Conservation (phyloP, 2,888 invertebrate genomes). For the Craniophora ligustri region DNA sequence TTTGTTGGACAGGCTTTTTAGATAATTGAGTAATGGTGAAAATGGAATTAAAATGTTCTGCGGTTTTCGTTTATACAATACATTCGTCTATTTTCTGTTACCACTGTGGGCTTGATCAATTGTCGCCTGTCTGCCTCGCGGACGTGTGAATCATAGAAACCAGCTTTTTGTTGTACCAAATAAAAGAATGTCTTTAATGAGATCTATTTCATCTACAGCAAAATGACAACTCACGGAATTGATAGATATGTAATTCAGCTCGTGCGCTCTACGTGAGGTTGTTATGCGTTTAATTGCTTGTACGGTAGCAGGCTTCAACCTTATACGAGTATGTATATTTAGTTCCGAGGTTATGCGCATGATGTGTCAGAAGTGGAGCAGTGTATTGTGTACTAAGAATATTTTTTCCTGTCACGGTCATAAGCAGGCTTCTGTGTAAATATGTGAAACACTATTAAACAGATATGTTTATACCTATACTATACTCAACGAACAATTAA, state of each 20-base stretch:
- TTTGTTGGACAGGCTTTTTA: too few relatives aligned
- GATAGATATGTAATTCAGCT: slow-evolving; percentile 58
- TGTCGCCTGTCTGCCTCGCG: slow-evolving; percentile 9
- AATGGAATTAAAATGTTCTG: neutral
- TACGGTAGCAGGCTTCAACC: slow-evolving; percentile 14
- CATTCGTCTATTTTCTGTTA: neutral
- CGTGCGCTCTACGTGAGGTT: slow-evolving; percentile 38
- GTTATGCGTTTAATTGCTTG: slow-evolving; percentile 42
- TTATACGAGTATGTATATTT: slow-evolving; percentile 9
- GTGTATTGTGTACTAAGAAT: slow-evolving; percentile 11
- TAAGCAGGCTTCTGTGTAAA: slow-evolving; percentile 27
- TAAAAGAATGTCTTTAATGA: slow-evolving; percentile 51
- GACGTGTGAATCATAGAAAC: slow-evolving; percentile 27
- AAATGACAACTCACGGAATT: slow-evolving; percentile 48
- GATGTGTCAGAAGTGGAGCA: slow-evolving; percentile 13
- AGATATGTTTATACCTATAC: slow-evolving; percentile 38
- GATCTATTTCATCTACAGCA: slow-evolving; percentile 55
- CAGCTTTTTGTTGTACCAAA: slow-evolving; percentile 32
- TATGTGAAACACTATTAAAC: slow-evolving; percentile 24
- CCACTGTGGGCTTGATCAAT: slow-evolving; percentile 2
- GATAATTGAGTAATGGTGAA: neutral
- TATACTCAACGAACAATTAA: slow-evolving; percentile 38
- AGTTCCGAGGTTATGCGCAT: slow-evolving; percentile 6
- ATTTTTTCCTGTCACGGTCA: slow-evolving; percentile 13
- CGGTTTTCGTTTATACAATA: neutral